phyloP scores from a whole-genome alignment of 2,888 invertebrate genomes.

The Napeogenes inachia region DNA sequence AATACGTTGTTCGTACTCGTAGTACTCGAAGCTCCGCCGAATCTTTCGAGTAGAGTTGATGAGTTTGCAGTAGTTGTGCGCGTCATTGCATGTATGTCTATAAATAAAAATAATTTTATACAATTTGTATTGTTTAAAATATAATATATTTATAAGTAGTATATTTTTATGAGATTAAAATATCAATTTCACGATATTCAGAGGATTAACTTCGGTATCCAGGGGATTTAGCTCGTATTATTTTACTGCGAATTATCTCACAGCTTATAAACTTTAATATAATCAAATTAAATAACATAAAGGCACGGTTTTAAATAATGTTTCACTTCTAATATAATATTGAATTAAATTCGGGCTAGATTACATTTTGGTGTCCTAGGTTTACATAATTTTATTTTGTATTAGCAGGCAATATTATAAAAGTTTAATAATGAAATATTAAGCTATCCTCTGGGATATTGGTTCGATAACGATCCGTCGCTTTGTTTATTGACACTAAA shows the following conservation, averaged over 20 bases:
- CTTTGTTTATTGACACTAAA: no score
- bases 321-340: no score
- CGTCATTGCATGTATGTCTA: constrained; percentile 43
- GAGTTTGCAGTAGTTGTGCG: constrained; percentile 48
- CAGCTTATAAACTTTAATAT: constrained; percentile 20
- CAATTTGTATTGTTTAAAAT: neutral
- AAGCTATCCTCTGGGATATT: no score
- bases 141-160: neutral
- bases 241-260: constrained; percentile 12
- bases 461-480: no score
- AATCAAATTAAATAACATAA: constrained; percentile 2
- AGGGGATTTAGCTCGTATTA: constrained; percentile 1
- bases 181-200: constrained; percentile 1
- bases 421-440: no score
- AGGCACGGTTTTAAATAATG: no score
- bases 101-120: neutral
- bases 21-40: constrained; percentile 36
- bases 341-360: no score
- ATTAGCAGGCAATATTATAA: no score
- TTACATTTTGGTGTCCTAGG: no score
- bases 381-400: no score
- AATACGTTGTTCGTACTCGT: constrained; percentile 43
- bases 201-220: constrained; percentile 6
- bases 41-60: constrained; percentile 49
- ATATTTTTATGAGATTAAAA: neutral